Base-by-base conservation (phyloP, 2,113 vertebrate species). In the Menidia beryllina region DNA sequence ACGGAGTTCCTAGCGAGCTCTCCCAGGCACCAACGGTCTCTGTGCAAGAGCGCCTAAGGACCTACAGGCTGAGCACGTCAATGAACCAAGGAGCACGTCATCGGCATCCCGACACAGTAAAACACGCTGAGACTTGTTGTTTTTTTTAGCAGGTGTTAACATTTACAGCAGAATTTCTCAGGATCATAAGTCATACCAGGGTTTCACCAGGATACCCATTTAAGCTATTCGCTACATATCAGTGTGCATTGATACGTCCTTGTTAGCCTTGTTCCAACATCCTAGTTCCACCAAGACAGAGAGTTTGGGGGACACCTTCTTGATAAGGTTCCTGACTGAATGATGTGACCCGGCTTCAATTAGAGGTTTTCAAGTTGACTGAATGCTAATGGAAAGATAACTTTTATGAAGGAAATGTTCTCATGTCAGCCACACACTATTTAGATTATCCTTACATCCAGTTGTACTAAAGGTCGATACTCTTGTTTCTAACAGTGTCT, bases 41-140 rank as follows among this genome's bases (percentile, higher is more conserved):
- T 71, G 4, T 72, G 26, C 24, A 49, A 20, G 7, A 8, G 24
- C 23, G 56, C 69, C 58, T 10, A 17, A n/a, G 47, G 21, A 45
- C 14, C 17, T 50, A 8, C 36, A 34, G 30, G 21, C 58, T 53
- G 26, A 58, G 24, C 69, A 49, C 41, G 24, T 55, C 56, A 27
- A 19, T 14, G 54, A 43, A 36, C 69, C 36, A 19, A 51, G 14
- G 3, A 69, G 45, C n/a, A 6, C 19, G 39, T 41, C 3, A 0
- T 48, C 60, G 38, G 38, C 38, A 57, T 27, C 12, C 1, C 61
- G 30, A 15, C 20, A 57, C 13, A 17, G 27, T 0, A 19, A 34
- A 76, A 59, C 51, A 74, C 69, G 55, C 59, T 65, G 50, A 83
- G 25, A 59, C 38, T 62, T 69, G 47, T 30, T 79, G 19, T 51